Base-by-base conservation (phyloP, 2,797 vertebrate genomes). In the Calcarius lapponicus region DNA sequence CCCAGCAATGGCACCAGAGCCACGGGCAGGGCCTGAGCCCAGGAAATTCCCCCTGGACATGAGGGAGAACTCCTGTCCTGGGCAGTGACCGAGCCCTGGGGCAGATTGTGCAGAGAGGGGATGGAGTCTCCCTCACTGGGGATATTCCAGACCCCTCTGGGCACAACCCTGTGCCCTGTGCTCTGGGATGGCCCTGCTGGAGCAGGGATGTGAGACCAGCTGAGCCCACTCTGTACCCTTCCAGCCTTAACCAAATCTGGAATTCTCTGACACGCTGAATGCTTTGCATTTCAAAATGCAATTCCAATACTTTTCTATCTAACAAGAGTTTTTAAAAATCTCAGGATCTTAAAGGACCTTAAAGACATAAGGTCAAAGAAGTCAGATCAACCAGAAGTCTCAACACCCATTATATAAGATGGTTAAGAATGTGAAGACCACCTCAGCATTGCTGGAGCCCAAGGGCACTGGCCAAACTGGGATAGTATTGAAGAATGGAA, bases 151-250 rank as follows among this genome's bases (percentile, higher is more conserved):
- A n/a, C 0, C 18, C 18, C 3, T 62, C n/a, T 72, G 57, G 22
- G 32, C 28, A 53, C n/a, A 47, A 1, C 9, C 26, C 47, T 22
- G 26, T 60, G 26, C 13, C 24, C 6, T 47, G 48, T 40, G 42
- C 42, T 25, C 58, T 73, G 50, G 58, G 50, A 25, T 29, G 34
- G 7, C 42, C 16, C 50, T 25, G 34, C 11, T 83, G 8, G 50
- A 64, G 6, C 10, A 40, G 13, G 20, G 34, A 34, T 10, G 8
- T 34, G 3, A 6, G 6, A 42, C 4, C 20, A 65, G 50, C 11
- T 56, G 2, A 31, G 0, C 5, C 13, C 13, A n/a, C 31, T 57
- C 6, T 3, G 26, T 6, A 9, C 2, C 5, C 5, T 50, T 29
- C 19, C 28, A 56, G 2, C 4, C 25, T 58, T 51, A 3, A 34